phyloP scores from a whole-genome alignment of 2,888 invertebrate species.

The Phymatocera aterrima region DNA sequence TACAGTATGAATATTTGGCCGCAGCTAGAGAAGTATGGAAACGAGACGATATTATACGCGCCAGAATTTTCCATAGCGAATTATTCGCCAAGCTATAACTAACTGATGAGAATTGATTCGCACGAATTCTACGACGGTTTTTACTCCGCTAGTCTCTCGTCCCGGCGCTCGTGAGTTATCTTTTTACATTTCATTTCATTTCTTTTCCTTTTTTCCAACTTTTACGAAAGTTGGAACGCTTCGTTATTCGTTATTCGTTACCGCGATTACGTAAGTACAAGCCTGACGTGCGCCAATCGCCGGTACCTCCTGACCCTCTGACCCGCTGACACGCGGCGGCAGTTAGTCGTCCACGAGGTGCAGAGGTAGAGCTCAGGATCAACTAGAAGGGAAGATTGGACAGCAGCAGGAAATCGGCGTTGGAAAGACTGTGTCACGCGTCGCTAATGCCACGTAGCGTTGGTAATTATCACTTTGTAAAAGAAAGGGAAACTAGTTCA shows the following conservation, averaged over 20 bases:
- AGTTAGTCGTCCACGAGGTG: slow-evolving; percentile 40
- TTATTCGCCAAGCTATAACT: too few species aligned
- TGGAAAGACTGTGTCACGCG: slow-evolving; percentile 34
- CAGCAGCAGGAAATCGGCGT: slow-evolving; percentile 31
- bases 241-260: slow-evolving; percentile 34
- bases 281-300: slow-evolving; percentile 38
- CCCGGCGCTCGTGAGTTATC: background rate
- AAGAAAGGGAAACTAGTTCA: slow-evolving; percentile 35
- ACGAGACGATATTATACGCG: too few species aligned
- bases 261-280: slow-evolving; percentile 35
- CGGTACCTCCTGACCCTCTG: slow-evolving; percentile 42
- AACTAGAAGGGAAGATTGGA: slow-evolving; percentile 11
- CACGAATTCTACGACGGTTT: slow-evolving; percentile 15
- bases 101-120: slow-evolving; percentile 12
- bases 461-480: slow-evolving; percentile 26
- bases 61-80: background rate
- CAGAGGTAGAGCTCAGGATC: slow-evolving; percentile 18
- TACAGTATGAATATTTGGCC: too few species aligned
- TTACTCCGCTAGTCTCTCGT: background rate
- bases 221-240: slow-evolving; percentile 41
- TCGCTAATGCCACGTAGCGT: slow-evolving; percentile 33
- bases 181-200: background rate
- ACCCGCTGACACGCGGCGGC: slow-evolving; percentile 44
- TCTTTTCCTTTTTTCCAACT: background rate
- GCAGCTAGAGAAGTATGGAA: background rate